Evolutionary conservation across 1,140 invertebrate species (phyloP).

Genomic region (Cyphomyrmex costatus): DNA sequence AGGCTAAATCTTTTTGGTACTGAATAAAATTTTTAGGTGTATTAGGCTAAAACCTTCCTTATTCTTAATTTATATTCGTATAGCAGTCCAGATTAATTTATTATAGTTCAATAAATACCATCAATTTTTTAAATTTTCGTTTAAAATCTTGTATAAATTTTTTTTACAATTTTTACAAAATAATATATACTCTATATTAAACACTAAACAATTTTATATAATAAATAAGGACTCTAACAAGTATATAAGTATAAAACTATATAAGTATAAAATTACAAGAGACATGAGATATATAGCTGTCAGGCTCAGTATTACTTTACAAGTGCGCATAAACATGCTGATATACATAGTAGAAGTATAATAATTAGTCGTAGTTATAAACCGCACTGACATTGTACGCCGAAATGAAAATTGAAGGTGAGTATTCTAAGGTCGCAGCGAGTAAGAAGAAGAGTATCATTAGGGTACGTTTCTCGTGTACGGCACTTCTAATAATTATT

Average conservation of each 20-base stretch:
- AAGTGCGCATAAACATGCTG: background rate
- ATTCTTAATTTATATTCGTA: too few relatives aligned
- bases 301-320: background rate
- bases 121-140: too few relatives aligned
- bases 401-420: slow-evolving; percentile 32
- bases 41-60: too few relatives aligned
- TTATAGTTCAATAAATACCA: too few relatives aligned
- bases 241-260: too few relatives aligned
- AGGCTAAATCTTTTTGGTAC: too few relatives aligned
- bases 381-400: background rate
- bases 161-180: too few relatives aligned
- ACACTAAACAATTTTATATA: too few relatives aligned
- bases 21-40: too few relatives aligned
- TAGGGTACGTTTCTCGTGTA: background rate
- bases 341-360: background rate
- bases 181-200: too few relatives aligned
- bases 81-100: too few relatives aligned
- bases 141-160: too few relatives aligned
- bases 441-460: background rate
- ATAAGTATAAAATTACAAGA: background rate
- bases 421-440: slow-evolving; percentile 21
- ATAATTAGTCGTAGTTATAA: slow-evolving; percentile 3
- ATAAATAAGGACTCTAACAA: background rate
- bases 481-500: slow-evolving; percentile 38
- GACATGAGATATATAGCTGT: background rate